Evolutionary conservation across 2,888 invertebrate genomes (phyloP).

Genomic region (Idaea biselata): DNA sequence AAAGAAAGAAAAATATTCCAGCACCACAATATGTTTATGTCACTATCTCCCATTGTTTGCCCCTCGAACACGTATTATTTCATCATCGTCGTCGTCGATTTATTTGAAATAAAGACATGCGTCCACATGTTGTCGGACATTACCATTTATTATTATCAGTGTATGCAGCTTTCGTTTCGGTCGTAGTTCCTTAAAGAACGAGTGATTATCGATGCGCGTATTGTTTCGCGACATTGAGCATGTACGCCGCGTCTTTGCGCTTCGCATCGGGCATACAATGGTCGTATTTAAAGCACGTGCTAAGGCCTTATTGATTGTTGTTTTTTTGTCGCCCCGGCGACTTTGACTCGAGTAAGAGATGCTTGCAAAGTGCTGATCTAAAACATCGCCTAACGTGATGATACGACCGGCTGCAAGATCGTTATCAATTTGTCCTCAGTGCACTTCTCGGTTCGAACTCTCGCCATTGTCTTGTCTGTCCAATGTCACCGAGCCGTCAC

Average conservation of each 20-base stretch:
- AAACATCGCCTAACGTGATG: conserved; percentile 22
- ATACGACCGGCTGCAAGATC: conserved; percentile 47
- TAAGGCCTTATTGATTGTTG: conserved; percentile 65
- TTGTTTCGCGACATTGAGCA: conserved; percentile 71
- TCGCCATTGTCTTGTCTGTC: conserved; percentile 68
- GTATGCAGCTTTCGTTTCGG: conserved; percentile 59
- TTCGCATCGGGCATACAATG: conserved; percentile 72
- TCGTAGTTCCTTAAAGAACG: conserved; percentile 58
- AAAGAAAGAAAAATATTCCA: background rate
- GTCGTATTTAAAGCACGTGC: conserved; percentile 72
- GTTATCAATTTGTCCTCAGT: conserved; percentile 69
- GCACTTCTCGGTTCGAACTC: conserved; percentile 49
- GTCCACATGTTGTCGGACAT: conserved; percentile 58
- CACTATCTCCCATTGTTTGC: conserved; percentile 59
- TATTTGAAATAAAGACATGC: conserved; percentile 61
- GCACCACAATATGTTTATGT: conserved; percentile 35
- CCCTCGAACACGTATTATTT: conserved; percentile 56
- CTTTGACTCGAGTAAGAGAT: conserved; percentile 64
- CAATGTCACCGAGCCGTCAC: conserved; percentile 50
- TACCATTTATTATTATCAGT: conserved; percentile 57
- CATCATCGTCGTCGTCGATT: conserved; percentile 57
- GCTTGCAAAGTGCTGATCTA: conserved; percentile 23
- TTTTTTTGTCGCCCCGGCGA: conserved; percentile 51
- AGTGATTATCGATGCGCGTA: conserved; percentile 68
- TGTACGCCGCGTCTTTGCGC: conserved; percentile 63